Percentiles rank a stretch among this genome's conserved stretches.
Evolutionary conservation across 1,140 invertebrate genomes (phyloP).

Genomic region (Diorhabda carinulata): DNA sequence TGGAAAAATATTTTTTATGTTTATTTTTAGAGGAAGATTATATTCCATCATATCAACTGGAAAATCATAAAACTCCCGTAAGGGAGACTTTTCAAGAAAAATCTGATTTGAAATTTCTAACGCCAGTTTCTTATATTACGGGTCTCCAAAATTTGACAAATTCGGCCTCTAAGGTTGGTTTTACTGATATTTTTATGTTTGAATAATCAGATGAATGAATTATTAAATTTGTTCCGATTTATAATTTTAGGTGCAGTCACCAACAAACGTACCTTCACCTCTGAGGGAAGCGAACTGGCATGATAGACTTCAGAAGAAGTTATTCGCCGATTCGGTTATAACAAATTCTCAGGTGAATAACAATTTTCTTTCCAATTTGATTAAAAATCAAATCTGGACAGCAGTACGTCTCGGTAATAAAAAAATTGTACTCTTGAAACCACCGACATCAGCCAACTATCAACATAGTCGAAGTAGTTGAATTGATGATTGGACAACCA

Average conservation of each 20-base stretch:
- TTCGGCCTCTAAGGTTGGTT: conserved; percentile 29
- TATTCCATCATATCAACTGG: conserved; percentile 33
- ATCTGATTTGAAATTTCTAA: conserved; percentile 41
- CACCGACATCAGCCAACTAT: no score
- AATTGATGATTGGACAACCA: no score
- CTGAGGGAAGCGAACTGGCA: conserved; percentile 28
- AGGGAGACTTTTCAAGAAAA: conserved; percentile 25
- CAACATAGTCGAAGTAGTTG: no score
- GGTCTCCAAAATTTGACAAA: conserved; percentile 35
- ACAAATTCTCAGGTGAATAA: conserved; percentile 21
- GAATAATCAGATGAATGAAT: neutral
- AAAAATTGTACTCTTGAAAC: no score
- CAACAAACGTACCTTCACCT: conserved; percentile 38
- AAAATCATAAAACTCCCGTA: conserved; percentile 28
- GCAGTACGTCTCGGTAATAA: no score
- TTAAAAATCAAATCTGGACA: no score
- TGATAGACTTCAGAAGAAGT: conserved; percentile 42
- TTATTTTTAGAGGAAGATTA: conserved; percentile 35
- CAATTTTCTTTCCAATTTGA: neutral
- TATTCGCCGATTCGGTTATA: conserved; percentile 38
- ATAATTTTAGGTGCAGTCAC: conserved; percentile 23
- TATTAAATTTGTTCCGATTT: conserved; percentile 13
- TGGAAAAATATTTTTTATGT: conserved; percentile 4
- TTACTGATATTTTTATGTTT: neutral
- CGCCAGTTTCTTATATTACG: conserved; percentile 37